Base-by-base conservation (phyloP, 2,113 vertebrate genomes). In the Forbesichthys papilliferus region DNA sequence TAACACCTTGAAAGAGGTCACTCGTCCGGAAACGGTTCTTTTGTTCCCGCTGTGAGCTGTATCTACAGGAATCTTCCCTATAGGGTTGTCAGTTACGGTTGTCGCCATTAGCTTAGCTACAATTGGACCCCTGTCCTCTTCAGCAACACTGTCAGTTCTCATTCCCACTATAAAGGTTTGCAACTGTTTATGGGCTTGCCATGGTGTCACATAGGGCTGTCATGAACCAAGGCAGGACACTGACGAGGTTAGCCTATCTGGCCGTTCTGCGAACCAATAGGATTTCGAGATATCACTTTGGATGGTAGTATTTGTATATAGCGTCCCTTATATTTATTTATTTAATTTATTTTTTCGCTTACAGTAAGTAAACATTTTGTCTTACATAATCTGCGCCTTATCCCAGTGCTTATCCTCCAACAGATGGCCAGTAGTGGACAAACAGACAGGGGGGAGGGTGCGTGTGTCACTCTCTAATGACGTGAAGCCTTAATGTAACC, bases 361-460 rank as follows among this genome's bases (percentile, higher is more conserved):
- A 27, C 27, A 27, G 1, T 27, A 73, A 46, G 14, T 34, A 59
- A 14, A 34, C 68, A 11, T 74, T 34, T 36, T 60, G 16, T n/a
- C 80, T 87, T 88, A 87, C 73, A 52, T 89, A 79, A 91, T 64
- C 64, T 9, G 68, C 3, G 69, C 42, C 47, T 46, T 13, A 48
- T 16, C 5, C 42, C 12, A 48, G 61, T 14, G 66, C 75, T 86
- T 56, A 86, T 81, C 80, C 82, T 66, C 64, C 75, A 71, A 75
- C 88, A 89, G 89, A 91, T 89, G 91, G 84, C 20, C 0, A 36
- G 62, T 18, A 18, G 65, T 20, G 1, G 20, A 20, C 20, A 20
- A 20, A 20, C 20, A 2, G 57, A 49, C 56, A 42, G 49, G 69
- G 63, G 34, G 16, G 64, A 64, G 48, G 33, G 54, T 20, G 16